Conservation (phyloP, 2,888 invertebrate species). For the Heteromurus nitidus region DNA sequence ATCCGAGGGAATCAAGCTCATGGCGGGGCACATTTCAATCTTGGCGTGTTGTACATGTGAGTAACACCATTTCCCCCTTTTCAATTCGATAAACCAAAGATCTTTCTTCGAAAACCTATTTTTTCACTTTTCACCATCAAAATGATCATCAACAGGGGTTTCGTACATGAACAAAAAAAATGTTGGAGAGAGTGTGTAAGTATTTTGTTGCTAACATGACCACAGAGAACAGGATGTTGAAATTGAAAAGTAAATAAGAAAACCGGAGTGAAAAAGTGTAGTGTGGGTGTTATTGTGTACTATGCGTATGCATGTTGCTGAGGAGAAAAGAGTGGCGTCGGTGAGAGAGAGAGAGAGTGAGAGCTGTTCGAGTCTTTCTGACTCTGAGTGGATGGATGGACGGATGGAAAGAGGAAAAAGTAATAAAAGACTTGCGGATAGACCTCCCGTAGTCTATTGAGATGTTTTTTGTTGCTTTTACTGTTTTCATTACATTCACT, state of each 20-base stretch:
- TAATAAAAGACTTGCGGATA: slow-evolving; percentile 34
- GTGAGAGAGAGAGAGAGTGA: background rate
- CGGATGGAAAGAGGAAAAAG: slow-evolving; percentile 4
- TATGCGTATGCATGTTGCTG: no score
- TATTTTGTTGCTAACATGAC: no score
- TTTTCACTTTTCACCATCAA: no score
- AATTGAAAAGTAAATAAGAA: no score
- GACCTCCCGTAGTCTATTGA: slow-evolving; percentile 31
- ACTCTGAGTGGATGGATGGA: background rate
- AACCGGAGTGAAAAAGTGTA: no score
- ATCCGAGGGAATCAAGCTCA: slow-evolving; percentile 85
- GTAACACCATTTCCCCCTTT: slow-evolving; percentile 72
- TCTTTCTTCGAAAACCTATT: slow-evolving; percentile 29
- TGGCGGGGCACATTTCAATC: slow-evolving; percentile 89
- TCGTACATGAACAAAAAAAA: no score
- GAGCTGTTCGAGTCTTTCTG: background rate
- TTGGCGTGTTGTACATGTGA: slow-evolving; percentile 88
- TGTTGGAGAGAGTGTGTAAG: no score
- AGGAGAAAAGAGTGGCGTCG: no score
- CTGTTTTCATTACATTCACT: slow-evolving; percentile 23
- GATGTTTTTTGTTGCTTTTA: slow-evolving; percentile 23
- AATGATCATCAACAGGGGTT: no score
- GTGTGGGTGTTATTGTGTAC: no score
- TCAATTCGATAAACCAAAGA: background rate
- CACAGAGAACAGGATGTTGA: no score